phyloP scores from a whole-genome alignment of 2,113 vertebrate genomes.

The Cavia porcellus region DNA sequence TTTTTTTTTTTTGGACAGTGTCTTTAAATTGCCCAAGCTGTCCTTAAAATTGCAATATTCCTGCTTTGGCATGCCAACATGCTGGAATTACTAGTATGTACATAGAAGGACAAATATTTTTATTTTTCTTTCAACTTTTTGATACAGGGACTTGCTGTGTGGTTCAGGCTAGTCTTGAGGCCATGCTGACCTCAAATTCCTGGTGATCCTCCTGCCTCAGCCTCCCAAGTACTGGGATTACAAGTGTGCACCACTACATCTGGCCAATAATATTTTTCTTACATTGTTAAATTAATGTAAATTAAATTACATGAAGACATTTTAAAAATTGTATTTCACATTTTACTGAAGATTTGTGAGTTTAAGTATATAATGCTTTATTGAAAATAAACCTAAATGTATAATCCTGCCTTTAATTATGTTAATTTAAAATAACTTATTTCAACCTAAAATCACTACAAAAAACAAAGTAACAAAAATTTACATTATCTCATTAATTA shows the following conservation, averaged over 20 bases:
- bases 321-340: not conserved
- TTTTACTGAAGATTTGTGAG: not conserved
- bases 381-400: constrained; percentile 6
- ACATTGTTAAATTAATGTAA: not conserved
- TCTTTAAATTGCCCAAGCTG: not conserved
- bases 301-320: constrained; percentile 39
- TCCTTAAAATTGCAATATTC: no score
- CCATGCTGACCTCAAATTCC: not conserved
- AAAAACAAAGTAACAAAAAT: not conserved
- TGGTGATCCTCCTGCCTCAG: not conserved
- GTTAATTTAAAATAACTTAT: constrained; percentile 48
- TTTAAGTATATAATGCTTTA: not conserved
- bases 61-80: no score
- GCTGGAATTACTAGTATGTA: no score
- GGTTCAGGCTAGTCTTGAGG: not conserved
- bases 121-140: not conserved
- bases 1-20: not conserved
- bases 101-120: no score
- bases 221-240: not conserved
- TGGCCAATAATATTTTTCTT: constrained; percentile 53
- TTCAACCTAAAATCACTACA: not conserved
- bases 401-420: constrained; percentile 14
- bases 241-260: not conserved
- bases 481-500: not conserved
- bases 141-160: not conserved